Conservation (phyloP, 2,888 invertebrate genomes). For the Acleris laterana region DNA sequence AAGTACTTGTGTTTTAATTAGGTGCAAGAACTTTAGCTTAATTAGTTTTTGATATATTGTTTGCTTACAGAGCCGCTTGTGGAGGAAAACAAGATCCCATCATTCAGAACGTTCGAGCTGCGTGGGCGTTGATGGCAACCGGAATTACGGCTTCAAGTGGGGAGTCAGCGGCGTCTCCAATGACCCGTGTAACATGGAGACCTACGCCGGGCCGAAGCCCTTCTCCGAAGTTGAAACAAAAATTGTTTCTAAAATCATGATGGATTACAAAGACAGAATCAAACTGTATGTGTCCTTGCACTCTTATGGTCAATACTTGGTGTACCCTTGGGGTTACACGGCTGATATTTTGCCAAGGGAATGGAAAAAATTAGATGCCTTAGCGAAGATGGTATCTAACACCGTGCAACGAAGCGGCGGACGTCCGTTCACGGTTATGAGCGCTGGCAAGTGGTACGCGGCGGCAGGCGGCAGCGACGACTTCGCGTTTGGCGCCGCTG, state of each 20-base stretch:
- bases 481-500: constrained; percentile 82
- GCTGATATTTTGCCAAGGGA: constrained; percentile 72
- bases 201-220: constrained; percentile 84
- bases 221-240: constrained; percentile 87
- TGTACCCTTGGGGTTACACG: constrained; percentile 87
- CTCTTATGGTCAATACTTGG: constrained; percentile 86
- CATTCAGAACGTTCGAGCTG: constrained; percentile 59
- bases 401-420: constrained; percentile 75
- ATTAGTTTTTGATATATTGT: not conserved
- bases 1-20: too few relatives aligned
- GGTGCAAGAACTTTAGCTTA: not conserved
- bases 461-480: constrained; percentile 87
- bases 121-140: constrained; percentile 87
- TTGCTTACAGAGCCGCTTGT: constrained; percentile 81
- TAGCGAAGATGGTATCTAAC: constrained; percentile 69
- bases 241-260: constrained; percentile 82
- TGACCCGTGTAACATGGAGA: constrained; percentile 83
- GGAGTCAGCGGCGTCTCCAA: constrained; percentile 86
- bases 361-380: constrained; percentile 70
- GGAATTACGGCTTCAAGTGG: constrained; percentile 89
- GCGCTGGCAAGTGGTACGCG: constrained; percentile 83
- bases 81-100: constrained; percentile 86
- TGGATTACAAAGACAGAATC: constrained; percentile 73
- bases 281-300: constrained; percentile 88
- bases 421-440: constrained; percentile 71